phyloP scores from a whole-genome alignment of 2,888 invertebrate genomes.

The Byasa hedistus region DNA sequence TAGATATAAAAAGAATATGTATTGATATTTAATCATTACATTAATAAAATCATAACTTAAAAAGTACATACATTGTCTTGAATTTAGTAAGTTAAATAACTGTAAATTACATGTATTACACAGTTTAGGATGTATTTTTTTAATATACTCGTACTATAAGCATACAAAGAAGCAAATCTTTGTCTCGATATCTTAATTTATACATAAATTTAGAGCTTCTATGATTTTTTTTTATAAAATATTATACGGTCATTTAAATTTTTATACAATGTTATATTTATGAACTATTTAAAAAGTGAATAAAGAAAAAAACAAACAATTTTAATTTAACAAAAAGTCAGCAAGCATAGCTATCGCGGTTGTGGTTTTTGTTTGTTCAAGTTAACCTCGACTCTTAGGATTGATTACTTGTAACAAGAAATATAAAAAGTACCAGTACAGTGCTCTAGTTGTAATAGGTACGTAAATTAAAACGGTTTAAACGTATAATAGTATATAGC shows the following conservation, averaged over 20 bases:
- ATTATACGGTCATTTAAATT: no score
- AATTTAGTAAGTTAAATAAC: no score
- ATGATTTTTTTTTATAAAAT: no score
- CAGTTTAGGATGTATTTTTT: no score
- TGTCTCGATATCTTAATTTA: no score
- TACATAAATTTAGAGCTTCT: no score
- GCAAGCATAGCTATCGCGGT: constrained; percentile 15
- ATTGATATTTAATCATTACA: not conserved
- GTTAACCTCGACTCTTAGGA: constrained; percentile 16
- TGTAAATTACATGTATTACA: no score
- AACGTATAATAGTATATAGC: not conserved
- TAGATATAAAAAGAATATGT: not conserved
- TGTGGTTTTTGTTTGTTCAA: constrained; percentile 24
- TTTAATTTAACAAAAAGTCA: constrained; percentile 21
- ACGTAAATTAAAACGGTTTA: not conserved
- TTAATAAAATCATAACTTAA: no score
- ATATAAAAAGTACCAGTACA: not conserved
- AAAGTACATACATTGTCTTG: no score
- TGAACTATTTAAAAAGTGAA: not conserved
- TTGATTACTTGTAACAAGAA: constrained; percentile 24
- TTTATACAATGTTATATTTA: no score
- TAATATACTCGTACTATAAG: no score
- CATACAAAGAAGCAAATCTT: no score
- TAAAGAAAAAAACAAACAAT: constrained; percentile 10
- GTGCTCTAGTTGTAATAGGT: not conserved